Conservation (phyloP, 1,140 invertebrate species). For the Calephelis virginiensis region DNA sequence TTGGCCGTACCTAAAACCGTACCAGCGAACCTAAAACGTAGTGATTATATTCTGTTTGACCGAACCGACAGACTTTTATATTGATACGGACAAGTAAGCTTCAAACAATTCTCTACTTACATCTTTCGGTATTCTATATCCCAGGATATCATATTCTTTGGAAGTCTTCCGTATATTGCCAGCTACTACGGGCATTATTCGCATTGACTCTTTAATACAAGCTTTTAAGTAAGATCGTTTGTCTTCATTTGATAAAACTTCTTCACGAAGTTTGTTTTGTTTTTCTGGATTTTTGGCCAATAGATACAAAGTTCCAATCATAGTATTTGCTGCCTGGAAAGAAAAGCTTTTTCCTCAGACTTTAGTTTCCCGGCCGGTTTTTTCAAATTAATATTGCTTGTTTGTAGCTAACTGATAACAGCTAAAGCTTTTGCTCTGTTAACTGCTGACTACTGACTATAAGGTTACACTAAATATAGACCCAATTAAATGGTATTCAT, state of each 20-base stretch:
- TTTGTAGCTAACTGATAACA: too few species aligned
- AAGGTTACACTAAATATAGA: neutral
- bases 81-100: too few species aligned
- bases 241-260: slow-evolving; percentile 71
- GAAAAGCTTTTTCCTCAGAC: too few species aligned
- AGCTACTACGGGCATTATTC: slow-evolving; percentile 77
- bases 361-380: too few species aligned
- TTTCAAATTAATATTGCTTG: too few species aligned
- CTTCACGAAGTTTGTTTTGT: slow-evolving; percentile 83
- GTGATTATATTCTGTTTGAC: too few species aligned
- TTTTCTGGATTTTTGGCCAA: slow-evolving; percentile 81
- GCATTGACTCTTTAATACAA: slow-evolving; percentile 82
- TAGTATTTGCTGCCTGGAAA: slow-evolving; percentile 54
- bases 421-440: too few species aligned
- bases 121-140: slow-evolving; percentile 81
- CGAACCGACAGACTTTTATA: too few species aligned
- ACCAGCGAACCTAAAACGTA: too few species aligned
- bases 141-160: slow-evolving; percentile 78
- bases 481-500: neutral
- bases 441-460: neutral
- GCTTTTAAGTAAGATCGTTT: slow-evolving; percentile 81
- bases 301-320: slow-evolving; percentile 77
- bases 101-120: slow-evolving; percentile 54
- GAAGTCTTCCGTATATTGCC: slow-evolving; percentile 73
- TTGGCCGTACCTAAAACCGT: too few species aligned